These are phyloP conservation scores for Tetrapedia diversipes DNA, from an alignment of 2,888 invertebrate genomes.

Conservation along the genomic window DNA sequence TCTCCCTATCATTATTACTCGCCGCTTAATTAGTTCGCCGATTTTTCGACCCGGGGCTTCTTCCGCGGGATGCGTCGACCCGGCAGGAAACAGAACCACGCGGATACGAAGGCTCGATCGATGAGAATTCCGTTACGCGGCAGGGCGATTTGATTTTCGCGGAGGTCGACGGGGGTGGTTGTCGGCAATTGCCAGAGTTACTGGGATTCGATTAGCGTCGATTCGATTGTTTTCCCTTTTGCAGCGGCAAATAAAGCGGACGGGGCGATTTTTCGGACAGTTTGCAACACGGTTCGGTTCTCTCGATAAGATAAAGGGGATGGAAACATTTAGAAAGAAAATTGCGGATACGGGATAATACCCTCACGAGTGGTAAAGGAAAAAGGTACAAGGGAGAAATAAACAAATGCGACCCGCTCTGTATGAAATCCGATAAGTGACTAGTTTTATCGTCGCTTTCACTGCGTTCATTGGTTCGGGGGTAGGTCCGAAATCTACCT, in stretches of 20 bases:
- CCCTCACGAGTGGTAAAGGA: too few relatives aligned
- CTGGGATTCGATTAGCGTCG: constrained; percentile 18
- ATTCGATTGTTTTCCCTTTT: constrained; percentile 6
- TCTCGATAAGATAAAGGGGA: too few relatives aligned
- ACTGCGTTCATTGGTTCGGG: too few relatives aligned
- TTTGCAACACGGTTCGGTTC: too few relatives aligned
- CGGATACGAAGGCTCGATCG: not conserved
- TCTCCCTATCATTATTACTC: constrained; percentile 35
- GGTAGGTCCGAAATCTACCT: too few relatives aligned
- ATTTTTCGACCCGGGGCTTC: not conserved
- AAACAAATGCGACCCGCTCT: too few relatives aligned
- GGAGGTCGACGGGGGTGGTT: not conserved
- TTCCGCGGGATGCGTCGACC: not conserved
- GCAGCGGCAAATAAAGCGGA: too few relatives aligned
- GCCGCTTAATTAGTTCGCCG: constrained; percentile 31
- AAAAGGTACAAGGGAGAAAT: too few relatives aligned
- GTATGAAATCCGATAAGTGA: too few relatives aligned
- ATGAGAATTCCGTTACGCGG: not conserved
- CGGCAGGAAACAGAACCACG: not conserved
- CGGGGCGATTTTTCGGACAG: not conserved
- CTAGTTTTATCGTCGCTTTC: too few relatives aligned
- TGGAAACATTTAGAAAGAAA: too few relatives aligned
- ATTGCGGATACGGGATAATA: too few relatives aligned
- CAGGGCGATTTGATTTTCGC: constrained; percentile 5
- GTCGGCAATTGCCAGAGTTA: not conserved